A percentile compares a stretch with the other conserved stretches of the same genome.
phyloP scores from a whole-genome alignment of 2,797 vertebrate genomes.

The Microhierax caerulescens region DNA sequence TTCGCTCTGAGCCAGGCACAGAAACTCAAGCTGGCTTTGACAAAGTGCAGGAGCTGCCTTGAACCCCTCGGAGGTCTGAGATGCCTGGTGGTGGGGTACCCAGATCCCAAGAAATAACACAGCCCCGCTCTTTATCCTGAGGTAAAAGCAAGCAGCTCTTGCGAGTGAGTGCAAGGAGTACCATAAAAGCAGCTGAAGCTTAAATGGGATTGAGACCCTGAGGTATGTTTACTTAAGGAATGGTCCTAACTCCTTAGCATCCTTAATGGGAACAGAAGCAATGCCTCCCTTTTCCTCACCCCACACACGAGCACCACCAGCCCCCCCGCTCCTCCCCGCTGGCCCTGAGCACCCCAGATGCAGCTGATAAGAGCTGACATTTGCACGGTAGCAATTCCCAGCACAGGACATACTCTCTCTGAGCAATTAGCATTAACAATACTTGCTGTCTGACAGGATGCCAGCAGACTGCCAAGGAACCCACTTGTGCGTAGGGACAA shows the following conservation, averaged over 20 bases:
- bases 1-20: not conserved
- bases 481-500: not conserved
- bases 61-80: not conserved
- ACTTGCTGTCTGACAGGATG: not conserved
- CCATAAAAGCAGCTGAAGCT: conserved; percentile 16
- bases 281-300: not conserved
- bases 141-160: not conserved
- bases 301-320: not conserved
- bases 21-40: conserved; percentile 12
- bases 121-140: not conserved
- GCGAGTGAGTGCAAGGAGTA: not conserved
- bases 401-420: not conserved
- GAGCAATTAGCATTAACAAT: not conserved
- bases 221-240: not conserved
- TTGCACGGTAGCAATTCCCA: conserved; percentile 6
- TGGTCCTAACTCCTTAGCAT: not conserved
- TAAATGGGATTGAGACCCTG: conserved; percentile 4
- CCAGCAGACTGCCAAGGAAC: conserved; percentile 21
- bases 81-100: not conserved
- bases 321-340: not conserved
- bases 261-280: not conserved
- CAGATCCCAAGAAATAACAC: not conserved
- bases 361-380: conserved; percentile 6
- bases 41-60: not conserved
- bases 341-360: not conserved